Base-by-base conservation (phyloP, 2,888 invertebrate genomes). In the Myopa tessellatipennis region DNA sequence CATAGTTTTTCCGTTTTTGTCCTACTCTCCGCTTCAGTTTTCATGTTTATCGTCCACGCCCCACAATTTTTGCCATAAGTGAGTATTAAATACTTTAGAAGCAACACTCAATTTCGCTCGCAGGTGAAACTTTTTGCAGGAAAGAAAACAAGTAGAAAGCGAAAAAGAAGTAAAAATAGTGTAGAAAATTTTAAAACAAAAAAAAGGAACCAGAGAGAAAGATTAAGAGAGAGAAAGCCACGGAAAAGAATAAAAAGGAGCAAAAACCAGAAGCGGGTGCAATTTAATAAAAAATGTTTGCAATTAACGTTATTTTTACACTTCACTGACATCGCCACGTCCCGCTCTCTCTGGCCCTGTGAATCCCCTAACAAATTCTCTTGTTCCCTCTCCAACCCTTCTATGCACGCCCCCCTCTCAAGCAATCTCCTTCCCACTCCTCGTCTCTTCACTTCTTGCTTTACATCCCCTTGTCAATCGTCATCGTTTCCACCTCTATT, bases 241-340 rank as follows among this genome's bases (percentile, higher is more conserved):
- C 2, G 26, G 4, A 61, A 7, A 61, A 3, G 60, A 18, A 61
- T 61, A 45, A 38, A 14, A 50, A 18, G 50, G 40, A 69, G 50
- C 12, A 45, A 69, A 50, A 45, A 40, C 0, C 38, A 18, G 68
- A 69, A 68, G 18, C 10, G 36, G 40, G 14, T 45, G 34, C 61
- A 65, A 65, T 68, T 68, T 55, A n/a, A 36, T 6, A 61, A 50
- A 74, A 76, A 76, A 50, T 69, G 50, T 63, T 76, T 61, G 70
- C 76, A 76, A 70, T 76, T 76, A 76, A 70, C 61, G 76, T 36
- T 16, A 50, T 61, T 70, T 69, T 76, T 45, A 50, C 34, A 61
- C 68, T 67, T 67, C 38, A 60, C 18, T n/a, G 26, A 45, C 65
- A 8, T 10, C 36, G 55, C 34, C 70, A 70, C 3, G 5, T 4